Conservation (phyloP, 2,888 invertebrate genomes). For the Heliconius cydno region DNA sequence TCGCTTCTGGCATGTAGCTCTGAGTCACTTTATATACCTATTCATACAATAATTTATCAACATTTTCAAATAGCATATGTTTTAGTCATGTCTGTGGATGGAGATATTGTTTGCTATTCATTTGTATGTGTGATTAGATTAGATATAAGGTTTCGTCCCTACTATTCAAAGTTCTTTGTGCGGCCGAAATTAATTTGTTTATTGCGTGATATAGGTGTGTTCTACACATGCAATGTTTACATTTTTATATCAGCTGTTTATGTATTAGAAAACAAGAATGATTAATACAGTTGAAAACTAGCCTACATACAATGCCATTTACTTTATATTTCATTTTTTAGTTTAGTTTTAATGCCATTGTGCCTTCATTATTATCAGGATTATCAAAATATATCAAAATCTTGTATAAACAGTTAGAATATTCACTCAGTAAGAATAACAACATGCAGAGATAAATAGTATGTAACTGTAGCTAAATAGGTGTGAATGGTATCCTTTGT, state of each 20-base stretch:
- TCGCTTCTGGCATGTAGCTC: constrained; percentile 88
- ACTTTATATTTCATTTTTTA: neutral
- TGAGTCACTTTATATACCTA: constrained; percentile 91
- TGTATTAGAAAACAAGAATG: neutral
- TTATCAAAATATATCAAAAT: no score
- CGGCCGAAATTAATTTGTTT: neutral
- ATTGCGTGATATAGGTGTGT: neutral
- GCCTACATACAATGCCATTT: neutral
- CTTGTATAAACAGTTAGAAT: no score
- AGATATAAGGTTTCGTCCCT: neutral
- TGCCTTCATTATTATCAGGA: no score
- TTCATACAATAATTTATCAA: constrained; percentile 43
- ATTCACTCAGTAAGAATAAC: no score
- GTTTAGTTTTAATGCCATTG: no score
- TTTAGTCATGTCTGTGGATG: neutral
- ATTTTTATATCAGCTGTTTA: neutral
- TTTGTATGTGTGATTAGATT: constrained; percentile 13
- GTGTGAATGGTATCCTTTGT: no score
- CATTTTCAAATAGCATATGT: neutral
- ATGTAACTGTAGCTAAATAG: no score
- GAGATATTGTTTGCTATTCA: constrained; percentile 1
- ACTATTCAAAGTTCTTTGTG: neutral
- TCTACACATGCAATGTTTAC: neutral
- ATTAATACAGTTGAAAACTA: neutral
- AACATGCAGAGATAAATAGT: no score